Evolutionary conservation across 2,113 vertebrate genomes (phyloP).

Genomic region (Eudyptes chrysolophus): DNA sequence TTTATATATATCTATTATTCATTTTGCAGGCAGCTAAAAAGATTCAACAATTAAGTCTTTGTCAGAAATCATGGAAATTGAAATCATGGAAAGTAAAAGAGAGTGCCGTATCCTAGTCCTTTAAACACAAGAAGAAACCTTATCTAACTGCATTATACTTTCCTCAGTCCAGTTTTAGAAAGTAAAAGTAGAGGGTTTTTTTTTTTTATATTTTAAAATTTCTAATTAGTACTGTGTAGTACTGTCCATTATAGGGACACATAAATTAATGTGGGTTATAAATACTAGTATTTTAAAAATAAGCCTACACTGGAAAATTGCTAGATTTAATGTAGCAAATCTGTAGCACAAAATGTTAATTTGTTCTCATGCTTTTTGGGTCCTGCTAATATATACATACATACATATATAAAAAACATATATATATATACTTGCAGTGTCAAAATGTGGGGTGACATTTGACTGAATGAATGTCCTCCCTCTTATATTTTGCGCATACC

Average conservation of each 20-base stretch:
- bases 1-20: neutral
- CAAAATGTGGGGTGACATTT: neutral
- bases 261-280: neutral
- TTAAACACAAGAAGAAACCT: neutral
- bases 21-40: neutral
- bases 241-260: neutral
- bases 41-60: neutral
- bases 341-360: neutral
- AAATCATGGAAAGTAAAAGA: neutral
- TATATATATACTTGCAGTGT: neutral
- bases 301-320: neutral
- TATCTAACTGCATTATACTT: neutral
- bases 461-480: neutral
- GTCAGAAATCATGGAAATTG: neutral
- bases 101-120: neutral
- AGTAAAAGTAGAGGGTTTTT: neutral
- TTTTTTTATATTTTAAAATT: neutral
- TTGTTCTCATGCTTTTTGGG: neutral
- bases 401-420: neutral
- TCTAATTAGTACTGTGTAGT: neutral
- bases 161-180: neutral
- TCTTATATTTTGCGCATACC: neutral
- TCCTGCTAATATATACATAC: neutral
- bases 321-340: neutral
- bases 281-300: conserved; percentile 13